Evolutionary conservation across 2,797 vertebrate species (phyloP).

Genomic region (Dryobates pubescens): DNA sequence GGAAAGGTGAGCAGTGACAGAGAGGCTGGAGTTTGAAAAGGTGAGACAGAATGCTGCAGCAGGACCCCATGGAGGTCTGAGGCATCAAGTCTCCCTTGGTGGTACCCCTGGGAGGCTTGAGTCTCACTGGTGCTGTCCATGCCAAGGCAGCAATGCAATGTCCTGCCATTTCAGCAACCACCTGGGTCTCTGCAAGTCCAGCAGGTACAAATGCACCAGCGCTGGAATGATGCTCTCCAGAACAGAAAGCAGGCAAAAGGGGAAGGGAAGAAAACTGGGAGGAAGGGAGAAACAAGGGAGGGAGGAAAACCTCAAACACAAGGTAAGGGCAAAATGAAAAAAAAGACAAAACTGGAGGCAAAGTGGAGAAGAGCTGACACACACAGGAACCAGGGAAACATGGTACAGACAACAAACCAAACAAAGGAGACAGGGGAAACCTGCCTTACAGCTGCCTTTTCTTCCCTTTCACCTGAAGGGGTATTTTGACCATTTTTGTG

Average conservation of each 20-base stretch:
- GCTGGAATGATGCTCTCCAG: not conserved
- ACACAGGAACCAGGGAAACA: not conserved
- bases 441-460: not conserved
- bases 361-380: not conserved
- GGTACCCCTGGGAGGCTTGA: not conserved
- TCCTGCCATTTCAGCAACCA: not conserved
- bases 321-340: not conserved
- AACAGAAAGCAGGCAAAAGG: not conserved
- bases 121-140: not conserved
- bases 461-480: not conserved
- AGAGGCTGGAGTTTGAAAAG: not conserved
- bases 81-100: not conserved
- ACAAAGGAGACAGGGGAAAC: not conserved
- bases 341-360: not conserved
- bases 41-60: not conserved
- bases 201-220: not conserved
- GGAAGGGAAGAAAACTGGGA: not conserved
- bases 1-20: not conserved
- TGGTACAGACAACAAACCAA: not conserved
- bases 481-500: not conserved
- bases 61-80: rapidly evolving
- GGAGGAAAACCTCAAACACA: not conserved
- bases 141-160: not conserved
- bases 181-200: not conserved
- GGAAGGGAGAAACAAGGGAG: not conserved